Base-by-base conservation (phyloP, 2,888 invertebrate species). In the Eristalinus aeneus region DNA sequence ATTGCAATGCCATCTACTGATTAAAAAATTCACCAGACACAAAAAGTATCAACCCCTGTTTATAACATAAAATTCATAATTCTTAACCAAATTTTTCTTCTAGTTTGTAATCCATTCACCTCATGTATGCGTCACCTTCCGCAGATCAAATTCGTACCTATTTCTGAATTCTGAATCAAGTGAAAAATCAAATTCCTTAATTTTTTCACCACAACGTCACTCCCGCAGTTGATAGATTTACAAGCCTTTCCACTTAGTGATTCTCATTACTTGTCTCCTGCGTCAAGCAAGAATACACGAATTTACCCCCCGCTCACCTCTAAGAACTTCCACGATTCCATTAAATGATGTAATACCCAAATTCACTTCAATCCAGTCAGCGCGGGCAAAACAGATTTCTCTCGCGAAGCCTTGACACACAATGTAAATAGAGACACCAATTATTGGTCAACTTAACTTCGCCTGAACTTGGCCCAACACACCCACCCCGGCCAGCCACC, bases 401-500 rank as follows among this genome's bases (percentile, higher is more conserved):
- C 46, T 46, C 6, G 2, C 8, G 46, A 46, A 60, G 58, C 69
- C 69, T 69, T 69, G 69, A 69, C 39, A 69, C 39, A 69, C 36
- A 69, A 69, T 46, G 46, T 46, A 46, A 46, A 46, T 16, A 39
- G 58, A 31, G 58, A 27, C 27, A 27, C 39, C 58, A 69, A 69
- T 58, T 69, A 39, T 69, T 58, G 58, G 69, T 11, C 56, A 69
- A 69, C 58, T 58, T 39, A 58, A 58, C 39, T 69, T 23, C 11
- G 69, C 58, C 16, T 69, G 58, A 69, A 69, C 69, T 69, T 60
- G 23, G 27, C 34, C 69, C 56, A 27, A 34, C 36, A 69, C 69
- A 39, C 69, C 56, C 69, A 39, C 69, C 64, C 4, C 39, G 27
- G 5, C 27, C 27, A 5, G 27, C 27, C 27, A 27, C 46, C 8